phyloP scores from a whole-genome alignment of 1,140 invertebrate genomes.

The Cyphomyrmex costatus region DNA sequence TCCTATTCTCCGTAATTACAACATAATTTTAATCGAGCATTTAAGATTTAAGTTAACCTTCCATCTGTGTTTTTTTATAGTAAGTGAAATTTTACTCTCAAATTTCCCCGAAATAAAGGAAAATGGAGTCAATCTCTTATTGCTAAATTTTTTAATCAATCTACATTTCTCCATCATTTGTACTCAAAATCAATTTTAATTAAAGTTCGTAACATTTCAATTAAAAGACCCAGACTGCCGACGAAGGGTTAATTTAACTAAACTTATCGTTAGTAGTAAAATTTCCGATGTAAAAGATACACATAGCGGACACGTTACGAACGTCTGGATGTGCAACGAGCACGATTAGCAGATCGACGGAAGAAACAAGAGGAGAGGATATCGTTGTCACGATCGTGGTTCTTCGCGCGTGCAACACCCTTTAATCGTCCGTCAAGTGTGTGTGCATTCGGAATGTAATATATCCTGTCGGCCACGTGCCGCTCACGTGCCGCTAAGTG shows the following conservation, averaged over 20 bases:
- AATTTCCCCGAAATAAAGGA: too few relatives aligned
- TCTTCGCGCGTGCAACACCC: slow-evolving; percentile 75
- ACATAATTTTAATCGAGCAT: background rate
- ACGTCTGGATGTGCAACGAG: background rate
- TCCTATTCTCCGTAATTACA: background rate
- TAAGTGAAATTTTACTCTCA: too few relatives aligned
- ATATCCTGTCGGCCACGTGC: slow-evolving; percentile 85
- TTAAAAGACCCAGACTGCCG: too few relatives aligned
- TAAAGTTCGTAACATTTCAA: too few relatives aligned
- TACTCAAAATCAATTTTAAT: too few relatives aligned
- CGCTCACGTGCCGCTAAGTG: slow-evolving; percentile 85
- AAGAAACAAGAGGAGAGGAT: background rate
- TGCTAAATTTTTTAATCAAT: too few relatives aligned
- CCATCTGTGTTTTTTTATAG: too few relatives aligned
- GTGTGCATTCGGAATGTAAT: slow-evolving; percentile 87
- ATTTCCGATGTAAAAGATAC: background rate
- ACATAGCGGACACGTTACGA: background rate
- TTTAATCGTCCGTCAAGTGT: slow-evolving; percentile 85
- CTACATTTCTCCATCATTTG: too few relatives aligned
- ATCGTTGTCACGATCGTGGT: slow-evolving; percentile 71
- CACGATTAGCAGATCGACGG: slow-evolving; percentile 5
- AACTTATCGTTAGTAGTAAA: too few relatives aligned
- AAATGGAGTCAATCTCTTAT: too few relatives aligned
- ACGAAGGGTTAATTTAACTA: background rate
- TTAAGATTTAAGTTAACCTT: background rate